Percentiles rank a stretch among this genome's conserved stretches.
phyloP scores from a whole-genome alignment of 2,113 vertebrate genomes.

The Apus apus region DNA sequence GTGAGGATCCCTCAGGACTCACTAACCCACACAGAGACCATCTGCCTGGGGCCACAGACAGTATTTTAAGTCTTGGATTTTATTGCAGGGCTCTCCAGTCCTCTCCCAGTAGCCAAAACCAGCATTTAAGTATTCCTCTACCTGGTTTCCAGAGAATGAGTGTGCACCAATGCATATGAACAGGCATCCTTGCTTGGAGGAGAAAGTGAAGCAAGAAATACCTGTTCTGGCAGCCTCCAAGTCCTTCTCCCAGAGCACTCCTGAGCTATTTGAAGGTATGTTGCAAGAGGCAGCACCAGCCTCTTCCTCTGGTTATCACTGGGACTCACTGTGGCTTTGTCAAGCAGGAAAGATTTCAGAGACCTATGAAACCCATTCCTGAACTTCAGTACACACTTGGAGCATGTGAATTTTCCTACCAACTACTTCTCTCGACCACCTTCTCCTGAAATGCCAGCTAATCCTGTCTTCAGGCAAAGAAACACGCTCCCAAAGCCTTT shows the following conservation, averaged over 20 bases:
- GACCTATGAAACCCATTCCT: background rate
- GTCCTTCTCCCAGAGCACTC: background rate
- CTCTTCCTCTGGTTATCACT: background rate
- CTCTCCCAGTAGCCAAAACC: background rate
- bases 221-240: background rate
- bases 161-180: background rate
- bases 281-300: accelerated
- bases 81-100: background rate
- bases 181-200: background rate
- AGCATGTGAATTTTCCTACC: background rate
- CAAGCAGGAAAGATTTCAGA: background rate
- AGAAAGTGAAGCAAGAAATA: slow-evolving; percentile 6
- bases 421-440: background rate
- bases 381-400: background rate
- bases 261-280: background rate
- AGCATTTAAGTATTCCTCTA: background rate
- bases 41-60: background rate
- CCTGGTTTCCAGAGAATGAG: background rate
- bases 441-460: background rate
- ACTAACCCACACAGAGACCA: accelerated
- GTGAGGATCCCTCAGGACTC: background rate
- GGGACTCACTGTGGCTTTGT: background rate
- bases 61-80: background rate
- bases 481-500: background rate
- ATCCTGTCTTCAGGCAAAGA: slow-evolving; percentile 4